Conservation (phyloP, 2,888 invertebrate species). For the Lucinisca nassula region DNA sequence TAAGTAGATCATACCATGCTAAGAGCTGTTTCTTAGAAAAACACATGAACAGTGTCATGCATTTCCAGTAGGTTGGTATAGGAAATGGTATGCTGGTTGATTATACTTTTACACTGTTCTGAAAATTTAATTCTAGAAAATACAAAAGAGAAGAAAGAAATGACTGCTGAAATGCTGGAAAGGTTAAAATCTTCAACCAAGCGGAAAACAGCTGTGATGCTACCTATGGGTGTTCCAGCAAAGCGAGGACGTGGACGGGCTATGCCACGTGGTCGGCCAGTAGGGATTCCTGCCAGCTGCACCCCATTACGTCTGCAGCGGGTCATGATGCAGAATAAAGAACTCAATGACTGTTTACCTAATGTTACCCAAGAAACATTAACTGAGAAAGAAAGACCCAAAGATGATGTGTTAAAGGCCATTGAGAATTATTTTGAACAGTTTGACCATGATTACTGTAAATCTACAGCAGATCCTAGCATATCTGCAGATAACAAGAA, state of each 20-base stretch:
- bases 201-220: slow-evolving; percentile 77
- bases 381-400: not conserved
- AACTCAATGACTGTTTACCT: slow-evolving; percentile 44
- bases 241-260: slow-evolving; percentile 74
- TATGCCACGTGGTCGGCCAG: slow-evolving; percentile 70
- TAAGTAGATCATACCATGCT: too few relatives aligned
- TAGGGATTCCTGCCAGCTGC: slow-evolving; percentile 63
- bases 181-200: slow-evolving; percentile 64
- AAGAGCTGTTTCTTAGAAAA: too few relatives aligned
- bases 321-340: slow-evolving; percentile 67
- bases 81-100: slow-evolving; percentile 14
- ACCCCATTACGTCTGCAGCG: slow-evolving; percentile 69
- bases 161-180: slow-evolving; percentile 40
- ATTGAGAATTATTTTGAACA: slow-evolving; percentile 75
- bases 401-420: slow-evolving; percentile 19
- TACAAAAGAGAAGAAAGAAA: slow-evolving; percentile 36
- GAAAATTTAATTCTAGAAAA: slow-evolving; percentile 9
- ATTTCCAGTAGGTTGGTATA: too few relatives aligned
- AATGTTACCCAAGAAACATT: slow-evolving; percentile 8
- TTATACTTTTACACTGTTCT: not conserved
- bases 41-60: too few relatives aligned
- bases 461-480: slow-evolving; percentile 20
- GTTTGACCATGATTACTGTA: slow-evolving; percentile 91
- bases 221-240: slow-evolving; percentile 78
- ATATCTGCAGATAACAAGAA: not conserved